Evolutionary conservation across 2,888 invertebrate genomes (phyloP).

Genomic region (Peribatodes rhomboidaria): DNA sequence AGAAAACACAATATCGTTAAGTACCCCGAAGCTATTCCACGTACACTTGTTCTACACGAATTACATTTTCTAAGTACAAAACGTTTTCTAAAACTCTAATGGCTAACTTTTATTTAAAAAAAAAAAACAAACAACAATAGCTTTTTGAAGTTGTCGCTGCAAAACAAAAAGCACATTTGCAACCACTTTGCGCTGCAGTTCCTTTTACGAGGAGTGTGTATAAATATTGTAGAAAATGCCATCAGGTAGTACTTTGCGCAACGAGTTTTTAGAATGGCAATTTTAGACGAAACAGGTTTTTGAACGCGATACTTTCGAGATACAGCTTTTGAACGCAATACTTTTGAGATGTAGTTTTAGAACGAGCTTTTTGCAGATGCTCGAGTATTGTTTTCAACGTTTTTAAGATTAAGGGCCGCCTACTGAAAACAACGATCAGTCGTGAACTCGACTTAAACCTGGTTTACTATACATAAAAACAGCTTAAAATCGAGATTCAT

Average conservation of each 20-base stretch:
- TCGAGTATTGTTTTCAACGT: no score
- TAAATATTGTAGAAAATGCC: conserved; percentile 23
- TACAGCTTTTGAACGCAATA: neutral
- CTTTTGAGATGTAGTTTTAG: neutral
- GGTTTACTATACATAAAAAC: no score
- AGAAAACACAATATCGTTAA: no score
- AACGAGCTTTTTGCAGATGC: neutral
- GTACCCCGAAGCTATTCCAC: no score
- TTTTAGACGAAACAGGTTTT: neutral
- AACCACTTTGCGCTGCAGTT: conserved; percentile 15
- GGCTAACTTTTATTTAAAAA: no score
- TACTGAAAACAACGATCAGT: no score
- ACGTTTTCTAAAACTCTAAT: no score
- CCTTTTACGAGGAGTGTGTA: conserved; percentile 10
- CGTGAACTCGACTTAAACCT: no score
- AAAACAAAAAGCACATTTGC: conserved; percentile 9
- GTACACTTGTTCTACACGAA: no score
- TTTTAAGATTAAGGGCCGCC: no score
- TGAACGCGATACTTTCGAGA: neutral
- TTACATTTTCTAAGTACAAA: no score
- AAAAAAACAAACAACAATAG: neutral
- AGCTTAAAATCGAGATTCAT: no score
- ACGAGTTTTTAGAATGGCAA: conserved; percentile 9
- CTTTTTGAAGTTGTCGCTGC: neutral
- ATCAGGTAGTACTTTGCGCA: conserved; percentile 3